Percentiles rank a stretch among this genome's conserved stretches.
Evolutionary conservation across 2,113 vertebrate genomes (phyloP).

Genomic region (Rhea pennata): DNA sequence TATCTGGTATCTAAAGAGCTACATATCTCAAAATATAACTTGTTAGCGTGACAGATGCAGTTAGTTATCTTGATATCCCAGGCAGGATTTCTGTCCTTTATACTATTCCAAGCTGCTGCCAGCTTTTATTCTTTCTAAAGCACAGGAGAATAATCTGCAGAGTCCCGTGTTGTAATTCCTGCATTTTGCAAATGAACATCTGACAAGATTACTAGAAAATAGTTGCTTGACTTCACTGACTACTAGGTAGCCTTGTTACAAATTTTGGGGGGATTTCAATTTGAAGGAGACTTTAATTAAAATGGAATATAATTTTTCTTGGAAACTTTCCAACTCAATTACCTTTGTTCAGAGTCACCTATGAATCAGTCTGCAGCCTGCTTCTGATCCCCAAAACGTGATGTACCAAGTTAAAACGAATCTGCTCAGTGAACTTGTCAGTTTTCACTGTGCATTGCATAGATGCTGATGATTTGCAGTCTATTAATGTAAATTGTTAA

Average conservation of each 20-base stretch:
- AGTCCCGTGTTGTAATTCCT: background rate
- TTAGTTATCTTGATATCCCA: background rate
- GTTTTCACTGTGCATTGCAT: background rate
- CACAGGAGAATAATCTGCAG: background rate
- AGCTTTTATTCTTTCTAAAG: background rate
- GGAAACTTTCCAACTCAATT: background rate
- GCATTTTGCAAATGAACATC: background rate
- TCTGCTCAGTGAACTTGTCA: background rate
- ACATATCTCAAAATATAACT: background rate
- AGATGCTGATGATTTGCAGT: background rate
- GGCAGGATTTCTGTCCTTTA: background rate
- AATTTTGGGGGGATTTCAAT: background rate
- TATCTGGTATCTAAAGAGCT: background rate
- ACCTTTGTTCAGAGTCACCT: background rate
- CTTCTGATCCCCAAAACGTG: background rate
- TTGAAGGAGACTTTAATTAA: background rate
- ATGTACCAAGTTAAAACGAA: background rate
- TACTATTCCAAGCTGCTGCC: background rate
- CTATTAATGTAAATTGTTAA: background rate
- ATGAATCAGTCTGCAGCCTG: background rate
- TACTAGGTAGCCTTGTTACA: background rate
- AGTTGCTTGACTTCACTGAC: background rate
- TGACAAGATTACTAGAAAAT: background rate
- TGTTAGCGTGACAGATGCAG: background rate
- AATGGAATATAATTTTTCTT: background rate